phyloP scores from a whole-genome alignment of 2,113 vertebrate species.

The Silurus meridionalis region DNA sequence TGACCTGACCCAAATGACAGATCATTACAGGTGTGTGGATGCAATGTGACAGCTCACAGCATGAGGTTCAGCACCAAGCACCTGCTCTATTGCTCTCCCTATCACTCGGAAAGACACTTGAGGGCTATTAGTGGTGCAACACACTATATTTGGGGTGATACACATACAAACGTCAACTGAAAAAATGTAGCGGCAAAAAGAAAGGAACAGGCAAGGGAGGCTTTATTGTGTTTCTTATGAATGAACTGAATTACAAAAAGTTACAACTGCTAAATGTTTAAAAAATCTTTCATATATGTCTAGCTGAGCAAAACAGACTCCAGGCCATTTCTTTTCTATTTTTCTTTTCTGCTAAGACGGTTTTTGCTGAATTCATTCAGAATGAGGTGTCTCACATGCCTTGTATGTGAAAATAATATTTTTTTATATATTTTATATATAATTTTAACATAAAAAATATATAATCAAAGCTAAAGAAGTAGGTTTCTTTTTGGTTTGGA shows the following conservation, averaged over 20 bases:
- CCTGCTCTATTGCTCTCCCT: neutral
- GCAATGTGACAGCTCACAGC: slow-evolving; percentile 26
- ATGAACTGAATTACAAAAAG: neutral
- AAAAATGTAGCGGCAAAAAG: neutral
- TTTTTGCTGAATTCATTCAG: too few species aligned
- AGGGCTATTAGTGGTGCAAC: neutral
- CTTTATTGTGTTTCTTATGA: neutral
- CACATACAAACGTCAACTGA: neutral
- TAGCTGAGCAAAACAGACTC: neutral
- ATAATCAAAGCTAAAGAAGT: neutral
- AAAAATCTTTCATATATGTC: neutral
- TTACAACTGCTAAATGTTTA: neutral
- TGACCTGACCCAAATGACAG: neutral
- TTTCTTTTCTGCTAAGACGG: too few species aligned
- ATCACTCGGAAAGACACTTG: neutral
- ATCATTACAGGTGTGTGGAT: slow-evolving; percentile 5
- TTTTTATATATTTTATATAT: too few species aligned
- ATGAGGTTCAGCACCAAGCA: slow-evolving; percentile 13
- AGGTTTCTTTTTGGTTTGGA: neutral
- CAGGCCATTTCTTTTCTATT: neutral
- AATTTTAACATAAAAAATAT: neutral
- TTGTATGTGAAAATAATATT: neutral
- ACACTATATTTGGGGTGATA: neutral
- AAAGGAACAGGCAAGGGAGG: neutral
- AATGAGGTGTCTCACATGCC: neutral